Base-by-base conservation (phyloP, 2,797 vertebrate species). In the Zenarchopterus dispar region DNA sequence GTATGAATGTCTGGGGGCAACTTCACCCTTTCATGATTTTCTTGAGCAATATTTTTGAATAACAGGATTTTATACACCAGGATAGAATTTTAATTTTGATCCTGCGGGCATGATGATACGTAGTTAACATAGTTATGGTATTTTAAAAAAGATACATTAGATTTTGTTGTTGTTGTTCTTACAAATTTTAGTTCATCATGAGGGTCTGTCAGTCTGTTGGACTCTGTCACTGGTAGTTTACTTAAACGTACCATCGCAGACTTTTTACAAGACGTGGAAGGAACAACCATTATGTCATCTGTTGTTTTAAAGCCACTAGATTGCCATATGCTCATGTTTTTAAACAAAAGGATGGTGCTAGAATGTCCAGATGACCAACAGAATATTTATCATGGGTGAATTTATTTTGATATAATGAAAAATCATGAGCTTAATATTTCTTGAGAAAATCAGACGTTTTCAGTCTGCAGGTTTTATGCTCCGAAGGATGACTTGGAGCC, bases 1-100 rank as follows among this genome's bases (percentile, higher is more conserved):
- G 13, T 67, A 39, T 39, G 45, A 64, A 43, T 78, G 67, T 79
- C 75, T 70, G 64, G 70, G 86, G 86, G 87, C 86, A 91, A 84
- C 87, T 81, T 90, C 82, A 89, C 76, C 69, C 50, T 83, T 84
- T 81, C 64, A 81, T 59, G 26, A 42, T 22, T 73, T 62, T 65
- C 41, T 43, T 52, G 74, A 67, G 57, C 65, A 41, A 22, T 43
- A 50, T 67, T 65, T 4, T 61, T 63, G n/a, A 6, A 13, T 66
- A 21, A 33, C 2, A 15, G 52, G 15, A 65, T 45, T 3, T 17
- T 39, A 53, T 11, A 26, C 17, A 18, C 11, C 61, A 45, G 19
- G 56, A 1, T 44, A 43, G 17, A 49, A 42, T 56, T 61, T 58
- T 24, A 28, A 19, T 56, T 51, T 58, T 31, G 7, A 42, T 2